phyloP scores from a whole-genome alignment of 53 echinoderm and acorn worm genomes.

The Pentamera pediparva region DNA sequence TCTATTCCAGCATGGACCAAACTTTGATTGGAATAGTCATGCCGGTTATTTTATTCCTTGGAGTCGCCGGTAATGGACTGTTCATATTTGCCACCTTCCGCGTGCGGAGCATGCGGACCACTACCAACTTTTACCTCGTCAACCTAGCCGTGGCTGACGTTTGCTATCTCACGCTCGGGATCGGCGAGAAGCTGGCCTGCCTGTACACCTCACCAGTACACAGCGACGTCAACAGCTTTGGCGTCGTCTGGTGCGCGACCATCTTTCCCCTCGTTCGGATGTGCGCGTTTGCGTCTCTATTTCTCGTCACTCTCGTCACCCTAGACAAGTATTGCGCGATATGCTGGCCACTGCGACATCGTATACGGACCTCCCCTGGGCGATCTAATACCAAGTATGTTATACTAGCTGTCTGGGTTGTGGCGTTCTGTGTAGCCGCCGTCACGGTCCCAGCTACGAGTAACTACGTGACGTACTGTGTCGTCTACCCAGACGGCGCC shows the following conservation, averaged over 20 bases:
- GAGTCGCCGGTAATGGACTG: slow-evolving; percentile 17
- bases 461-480: neutral
- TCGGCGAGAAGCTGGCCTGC: slow-evolving; percentile 31
- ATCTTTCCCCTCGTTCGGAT: slow-evolving; percentile 17
- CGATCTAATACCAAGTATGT: slow-evolving; percentile 23
- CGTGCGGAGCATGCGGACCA: slow-evolving; percentile 25
- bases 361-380: neutral
- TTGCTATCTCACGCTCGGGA: neutral
- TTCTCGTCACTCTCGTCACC: slow-evolving; percentile 19
- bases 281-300: slow-evolving; percentile 34
- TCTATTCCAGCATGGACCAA: slow-evolving; percentile 19
- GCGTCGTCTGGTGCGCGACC: slow-evolving; percentile 4
- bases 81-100: slow-evolving; percentile 17
- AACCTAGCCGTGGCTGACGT: slow-evolving; percentile 28
- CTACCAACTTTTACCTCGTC: slow-evolving; percentile 34
- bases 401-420: slow-evolving; percentile 1
- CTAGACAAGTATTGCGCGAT: slow-evolving; percentile 38
- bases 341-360: slow-evolving; percentile 20
- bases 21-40: slow-evolving; percentile 25
- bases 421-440: slow-evolving; percentile 15
- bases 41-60: slow-evolving; percentile 26
- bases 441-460: slow-evolving; percentile 10
- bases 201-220: slow-evolving; percentile 2
- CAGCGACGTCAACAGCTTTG: slow-evolving; percentile 22
- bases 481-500: neutral